Percentiles rank a stretch among this genome's conserved stretches.
Conservation (phyloP, 2,888 invertebrate genomes). For the Oscheius sp. region DNA sequence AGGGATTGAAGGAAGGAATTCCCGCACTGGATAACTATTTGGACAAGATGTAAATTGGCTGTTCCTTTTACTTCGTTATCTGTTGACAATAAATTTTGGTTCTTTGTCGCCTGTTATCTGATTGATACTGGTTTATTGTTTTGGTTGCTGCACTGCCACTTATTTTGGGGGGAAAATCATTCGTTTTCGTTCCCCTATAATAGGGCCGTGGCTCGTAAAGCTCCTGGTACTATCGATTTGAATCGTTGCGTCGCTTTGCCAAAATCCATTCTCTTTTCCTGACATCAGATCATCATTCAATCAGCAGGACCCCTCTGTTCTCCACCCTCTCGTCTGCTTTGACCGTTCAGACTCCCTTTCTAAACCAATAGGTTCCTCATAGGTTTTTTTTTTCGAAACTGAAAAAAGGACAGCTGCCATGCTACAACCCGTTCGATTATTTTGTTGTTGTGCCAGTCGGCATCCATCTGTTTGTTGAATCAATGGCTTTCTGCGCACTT, state of each 20-base stretch:
- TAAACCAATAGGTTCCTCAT: too few species aligned
- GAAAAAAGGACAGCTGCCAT: too few species aligned
- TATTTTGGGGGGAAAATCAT: background rate
- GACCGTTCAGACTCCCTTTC: too few species aligned
- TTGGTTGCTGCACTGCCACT: background rate
- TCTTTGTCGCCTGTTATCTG: slow-evolving; percentile 10
- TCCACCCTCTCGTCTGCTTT: too few species aligned
- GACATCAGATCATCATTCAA: too few species aligned
- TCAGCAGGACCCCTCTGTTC: too few species aligned
- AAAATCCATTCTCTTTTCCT: too few species aligned
- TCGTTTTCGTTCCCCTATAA: too few species aligned
- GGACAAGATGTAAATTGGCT: slow-evolving; percentile 89
- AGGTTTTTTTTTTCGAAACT: too few species aligned
- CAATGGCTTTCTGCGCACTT: slow-evolving; percentile 5
- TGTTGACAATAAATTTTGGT: background rate
- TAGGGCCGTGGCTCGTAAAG: too few species aligned
- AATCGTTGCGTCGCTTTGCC: too few species aligned
- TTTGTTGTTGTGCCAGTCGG: slow-evolving; percentile 20
- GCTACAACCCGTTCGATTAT: background rate
- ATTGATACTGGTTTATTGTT: slow-evolving; percentile 20
- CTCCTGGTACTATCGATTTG: too few species aligned
- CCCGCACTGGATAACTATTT: slow-evolving; percentile 93
- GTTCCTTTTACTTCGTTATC: slow-evolving; percentile 8
- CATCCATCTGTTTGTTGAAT: slow-evolving; percentile 15
- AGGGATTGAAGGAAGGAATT: slow-evolving; percentile 97